Base-by-base conservation (phyloP, 2,113 vertebrate genomes). In the Odocoileus hemionus region DNA sequence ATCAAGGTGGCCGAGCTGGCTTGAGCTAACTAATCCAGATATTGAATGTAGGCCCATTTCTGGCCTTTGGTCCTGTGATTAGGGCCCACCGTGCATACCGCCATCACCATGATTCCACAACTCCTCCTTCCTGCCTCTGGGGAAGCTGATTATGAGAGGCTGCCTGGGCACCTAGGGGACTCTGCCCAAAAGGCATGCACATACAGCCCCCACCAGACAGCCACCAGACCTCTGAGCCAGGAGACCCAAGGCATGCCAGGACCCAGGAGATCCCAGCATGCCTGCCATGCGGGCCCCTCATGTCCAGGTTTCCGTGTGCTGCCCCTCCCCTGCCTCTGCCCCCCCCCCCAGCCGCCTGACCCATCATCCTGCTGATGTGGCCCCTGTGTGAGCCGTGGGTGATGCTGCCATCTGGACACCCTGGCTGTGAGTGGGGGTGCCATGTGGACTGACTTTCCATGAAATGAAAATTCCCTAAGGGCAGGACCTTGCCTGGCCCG, bases 401-500 rank as follows among this genome's bases (percentile, higher is more conserved):
- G 90, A 57, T 30, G 4, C 58, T 39, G 58, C 52, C 70, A 76
- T 30, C 55, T 36, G 84, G 43, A 54, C 19, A n/a, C 11, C 1
- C 50, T 43, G 25, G 58, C 16, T 54, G 14, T 84, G 33, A 52
- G 10, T 30, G 19, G 13, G 30, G 26, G 39, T 78, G 43, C 60
- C 74, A 30, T 3, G 0, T 47, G 28, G 58, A 33, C 86, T 93
- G 95, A 78, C 76, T 83, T 67, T 43, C 36, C 26, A 85, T 30
- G 60, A 64, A 76, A 50, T 67, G 47, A 80, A 92, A 85, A 50
- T 74, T 79, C 61, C 76, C 80, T 60, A 52, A 86, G 39, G 78
- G 54, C 13, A 50, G 86, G 70, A 55, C 60, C 70, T 91, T 96
- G 78, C 52, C 86, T 61, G 47, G 58, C 54, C 2, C 0, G 26